phyloP scores from a whole-genome alignment of 1,140 invertebrate species.

The Oreohelix idahoensis region DNA sequence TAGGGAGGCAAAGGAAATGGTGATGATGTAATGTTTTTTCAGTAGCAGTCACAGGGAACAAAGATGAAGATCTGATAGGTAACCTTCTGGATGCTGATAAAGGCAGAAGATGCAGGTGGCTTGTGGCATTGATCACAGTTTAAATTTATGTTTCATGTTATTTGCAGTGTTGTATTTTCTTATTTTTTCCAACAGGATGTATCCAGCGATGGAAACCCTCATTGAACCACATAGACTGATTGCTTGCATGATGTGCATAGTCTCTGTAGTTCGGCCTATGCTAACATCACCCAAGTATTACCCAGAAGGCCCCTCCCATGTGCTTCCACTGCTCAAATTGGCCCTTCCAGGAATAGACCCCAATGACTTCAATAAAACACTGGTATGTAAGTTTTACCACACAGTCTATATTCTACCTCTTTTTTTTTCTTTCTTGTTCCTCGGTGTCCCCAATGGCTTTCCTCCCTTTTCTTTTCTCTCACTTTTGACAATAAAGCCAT shows the following conservation, averaged over 20 bases:
- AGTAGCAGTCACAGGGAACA: no score
- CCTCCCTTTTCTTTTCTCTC: no score
- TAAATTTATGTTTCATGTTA: no score
- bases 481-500: no score
- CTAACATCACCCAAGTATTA: slow-evolving; percentile 75
- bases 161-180: not conserved
- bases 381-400: slow-evolving; percentile 75
- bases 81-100: no score
- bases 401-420: not conserved
- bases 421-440: not conserved
- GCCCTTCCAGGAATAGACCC: slow-evolving; percentile 90
- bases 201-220: slow-evolving; percentile 83
- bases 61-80: no score
- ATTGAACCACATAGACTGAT: slow-evolving; percentile 90
- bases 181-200: slow-evolving; percentile 59
- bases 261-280: slow-evolving; percentile 80
- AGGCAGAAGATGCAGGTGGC: no score
- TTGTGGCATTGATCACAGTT: no score
- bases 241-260: slow-evolving; percentile 84
- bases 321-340: slow-evolving; percentile 85
- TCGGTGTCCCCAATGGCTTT: no score
- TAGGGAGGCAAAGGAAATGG: no score
- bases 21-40: no score
- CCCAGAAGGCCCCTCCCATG: slow-evolving; percentile 84
- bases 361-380: slow-evolving; percentile 89